Conservation (phyloP, 1,140 invertebrate genomes). For the Idris sp. region DNA sequence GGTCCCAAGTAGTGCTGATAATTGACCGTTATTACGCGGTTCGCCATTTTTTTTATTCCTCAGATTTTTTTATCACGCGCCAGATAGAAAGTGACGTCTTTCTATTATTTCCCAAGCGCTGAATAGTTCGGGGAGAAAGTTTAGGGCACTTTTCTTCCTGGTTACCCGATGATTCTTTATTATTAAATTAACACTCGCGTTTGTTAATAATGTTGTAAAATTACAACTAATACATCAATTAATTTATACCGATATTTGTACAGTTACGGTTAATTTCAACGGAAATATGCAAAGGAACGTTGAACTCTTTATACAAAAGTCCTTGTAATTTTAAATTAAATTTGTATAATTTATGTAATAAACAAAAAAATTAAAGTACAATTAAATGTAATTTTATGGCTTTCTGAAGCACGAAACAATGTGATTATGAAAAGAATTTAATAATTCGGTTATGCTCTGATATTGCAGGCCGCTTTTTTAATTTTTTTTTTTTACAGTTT, state of each 20-base stretch:
- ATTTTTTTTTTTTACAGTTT: slow-evolving; percentile 18
- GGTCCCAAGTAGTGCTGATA: slow-evolving; percentile 18
- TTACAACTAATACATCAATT: too few species aligned
- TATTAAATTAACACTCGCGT: slow-evolving; percentile 6
- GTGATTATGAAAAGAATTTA: slow-evolving; percentile 39
- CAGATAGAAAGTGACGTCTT: slow-evolving; percentile 41
- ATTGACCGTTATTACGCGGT: slow-evolving; percentile 37
- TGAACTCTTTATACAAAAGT: too few species aligned
- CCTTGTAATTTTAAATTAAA: too few species aligned
- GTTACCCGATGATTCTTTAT: slow-evolving; percentile 2
- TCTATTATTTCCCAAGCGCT: slow-evolving; percentile 36
- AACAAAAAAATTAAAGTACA: too few species aligned
- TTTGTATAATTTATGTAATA: too few species aligned
- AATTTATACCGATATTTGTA: too few species aligned
- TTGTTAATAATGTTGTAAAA: not conserved
- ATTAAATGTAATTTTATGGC: slow-evolving; percentile 34
- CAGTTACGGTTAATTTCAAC: too few species aligned
- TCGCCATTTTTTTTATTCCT: slow-evolving; percentile 8
- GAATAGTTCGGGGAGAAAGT: slow-evolving; percentile 38
- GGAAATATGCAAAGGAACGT: too few species aligned
- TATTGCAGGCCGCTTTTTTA: slow-evolving; percentile 10
- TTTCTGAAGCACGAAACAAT: slow-evolving; percentile 33
- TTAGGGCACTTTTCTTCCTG: slow-evolving; percentile 40
- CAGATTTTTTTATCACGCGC: slow-evolving; percentile 22
- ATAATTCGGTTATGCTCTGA: slow-evolving; percentile 42